phyloP scores from a whole-genome alignment of 1,140 invertebrate genomes.

The Atta cephalotes region DNA sequence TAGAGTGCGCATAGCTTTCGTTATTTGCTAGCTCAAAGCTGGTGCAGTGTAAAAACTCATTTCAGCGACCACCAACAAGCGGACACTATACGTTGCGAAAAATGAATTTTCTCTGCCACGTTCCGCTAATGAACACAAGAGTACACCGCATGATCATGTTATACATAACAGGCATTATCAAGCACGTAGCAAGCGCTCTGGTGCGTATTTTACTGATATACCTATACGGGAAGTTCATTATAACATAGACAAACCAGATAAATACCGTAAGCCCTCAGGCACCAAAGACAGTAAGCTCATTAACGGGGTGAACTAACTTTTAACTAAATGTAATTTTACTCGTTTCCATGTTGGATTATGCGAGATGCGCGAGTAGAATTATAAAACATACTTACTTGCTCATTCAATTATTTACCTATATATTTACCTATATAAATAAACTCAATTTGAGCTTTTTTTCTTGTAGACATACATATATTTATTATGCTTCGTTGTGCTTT shows the following conservation, averaged over 20 bases:
- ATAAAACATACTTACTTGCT: slow-evolving; percentile 18
- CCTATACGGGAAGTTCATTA: slow-evolving; percentile 49
- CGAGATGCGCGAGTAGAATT: slow-evolving; percentile 34
- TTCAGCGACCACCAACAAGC: slow-evolving; percentile 48
- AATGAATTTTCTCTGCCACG: slow-evolving; percentile 54
- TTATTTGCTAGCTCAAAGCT: slow-evolving; percentile 54
- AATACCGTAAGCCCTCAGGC: slow-evolving; percentile 41
- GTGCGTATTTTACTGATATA: slow-evolving; percentile 54
- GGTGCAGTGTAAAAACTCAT: slow-evolving; percentile 51
- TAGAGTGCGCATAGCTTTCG: slow-evolving; percentile 41
- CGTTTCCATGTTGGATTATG: slow-evolving; percentile 43
- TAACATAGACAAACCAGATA: slow-evolving; percentile 58
- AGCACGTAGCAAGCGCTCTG: slow-evolving; percentile 53
- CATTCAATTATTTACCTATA: background rate
- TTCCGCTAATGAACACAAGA: slow-evolving; percentile 60
- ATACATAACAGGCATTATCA: slow-evolving; percentile 59
- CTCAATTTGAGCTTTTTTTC: background rate
- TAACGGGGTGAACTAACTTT: slow-evolving; percentile 49
- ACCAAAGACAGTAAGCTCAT: slow-evolving; percentile 58
- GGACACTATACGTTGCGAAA: slow-evolving; percentile 41
- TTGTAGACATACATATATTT: background rate
- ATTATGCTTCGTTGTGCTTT: background rate
- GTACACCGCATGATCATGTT: slow-evolving; percentile 54
- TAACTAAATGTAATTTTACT: slow-evolving; percentile 54
- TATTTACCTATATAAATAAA: slow-evolving; percentile 2